Base-by-base conservation (phyloP, 2,797 vertebrate genomes). In the Austrolebias charrua region DNA sequence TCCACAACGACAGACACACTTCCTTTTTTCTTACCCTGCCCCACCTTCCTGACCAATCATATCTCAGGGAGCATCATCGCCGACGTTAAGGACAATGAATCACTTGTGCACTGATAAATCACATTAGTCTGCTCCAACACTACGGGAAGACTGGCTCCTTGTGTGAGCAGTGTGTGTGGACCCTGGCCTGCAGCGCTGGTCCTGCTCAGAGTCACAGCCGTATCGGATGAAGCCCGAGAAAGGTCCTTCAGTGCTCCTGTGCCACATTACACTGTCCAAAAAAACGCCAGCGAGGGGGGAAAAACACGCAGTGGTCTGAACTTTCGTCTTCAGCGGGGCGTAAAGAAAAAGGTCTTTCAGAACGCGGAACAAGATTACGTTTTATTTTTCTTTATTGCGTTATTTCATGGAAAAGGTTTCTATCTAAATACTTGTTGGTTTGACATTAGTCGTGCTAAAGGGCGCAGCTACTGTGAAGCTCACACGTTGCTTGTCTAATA, bases 181-280 rank as follows among this genome's bases (percentile, higher is more conserved):
- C 82, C 77, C 80, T 33, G 73, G 82, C 80, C 78, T 76, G 79
- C 77, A 78, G 73, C 19, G 68, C 77, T 77, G 83, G 84, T 89
- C 71, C 69, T 40, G 72, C 83, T 80, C 73, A 50, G 24, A 87
- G 81, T 87, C 88, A 66, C 86, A 87, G 87, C 80, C 9, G 78
- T 89, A 90, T 90, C 90, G 76, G 84, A 83, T 91, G 87, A 87
- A 89, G 80, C 80, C 16, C 52, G 52, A 87, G 88, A 89, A 90
- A 88, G 86, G 84, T 74, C 75, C 74, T 78, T 90, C 85, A 89
- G 86, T 90, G 81, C 66, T 13, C 56, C 48, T 68, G 76, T 83
- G 78, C 82, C 82, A 87, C 71, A 78, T 79, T 80, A 89, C 79
- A 82, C 80, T 79, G 73, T 38, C 73, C 44, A 68, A 74, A n/a